A percentile compares a stretch with the other conserved stretches of the same genome.
Evolutionary conservation across 1,140 invertebrate genomes (phyloP).

Genomic region (Neodiprion lecontei): DNA sequence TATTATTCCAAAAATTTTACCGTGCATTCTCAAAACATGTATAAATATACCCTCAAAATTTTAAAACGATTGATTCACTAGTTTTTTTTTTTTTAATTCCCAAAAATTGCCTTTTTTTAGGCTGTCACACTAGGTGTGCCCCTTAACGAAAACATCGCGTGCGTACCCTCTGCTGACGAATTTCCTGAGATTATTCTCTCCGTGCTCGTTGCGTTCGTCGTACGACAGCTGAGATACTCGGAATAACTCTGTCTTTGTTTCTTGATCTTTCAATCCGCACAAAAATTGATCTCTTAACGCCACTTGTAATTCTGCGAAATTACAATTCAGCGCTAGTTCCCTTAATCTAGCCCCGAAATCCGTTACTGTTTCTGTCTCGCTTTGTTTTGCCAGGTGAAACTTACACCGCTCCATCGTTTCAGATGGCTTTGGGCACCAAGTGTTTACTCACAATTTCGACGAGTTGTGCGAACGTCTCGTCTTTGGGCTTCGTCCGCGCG

Average conservation of each 20-base stretch:
- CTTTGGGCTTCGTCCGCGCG: slow-evolving; percentile 12
- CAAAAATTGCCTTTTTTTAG: background rate
- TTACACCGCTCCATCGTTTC: slow-evolving; percentile 42
- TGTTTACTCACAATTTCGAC: slow-evolving; percentile 35
- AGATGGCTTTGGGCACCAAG: slow-evolving; percentile 37
- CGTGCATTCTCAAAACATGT: no score
- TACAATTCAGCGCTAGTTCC: slow-evolving; percentile 31
- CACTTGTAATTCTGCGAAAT: slow-evolving; percentile 24
- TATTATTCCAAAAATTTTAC: no score
- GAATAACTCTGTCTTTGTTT: slow-evolving; percentile 20
- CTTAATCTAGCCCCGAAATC: slow-evolving; percentile 40
- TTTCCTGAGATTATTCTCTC: background rate
- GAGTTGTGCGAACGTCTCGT: slow-evolving; percentile 26
- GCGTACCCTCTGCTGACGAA: background rate
- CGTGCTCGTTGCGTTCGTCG: slow-evolving; percentile 14
- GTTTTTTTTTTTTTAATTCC: background rate
- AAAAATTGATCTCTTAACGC: slow-evolving; percentile 22
- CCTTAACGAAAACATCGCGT: background rate
- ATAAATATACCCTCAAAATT: no score
- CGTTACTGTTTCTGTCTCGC: slow-evolving; percentile 31
- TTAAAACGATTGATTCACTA: no score
- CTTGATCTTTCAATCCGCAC: slow-evolving; percentile 19
- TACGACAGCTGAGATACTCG: slow-evolving; percentile 15
- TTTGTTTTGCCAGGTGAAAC: slow-evolving; percentile 40
- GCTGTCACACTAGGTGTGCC: background rate